Conservation (phyloP, 2,113 vertebrate species). For the Vombatus ursinus region DNA sequence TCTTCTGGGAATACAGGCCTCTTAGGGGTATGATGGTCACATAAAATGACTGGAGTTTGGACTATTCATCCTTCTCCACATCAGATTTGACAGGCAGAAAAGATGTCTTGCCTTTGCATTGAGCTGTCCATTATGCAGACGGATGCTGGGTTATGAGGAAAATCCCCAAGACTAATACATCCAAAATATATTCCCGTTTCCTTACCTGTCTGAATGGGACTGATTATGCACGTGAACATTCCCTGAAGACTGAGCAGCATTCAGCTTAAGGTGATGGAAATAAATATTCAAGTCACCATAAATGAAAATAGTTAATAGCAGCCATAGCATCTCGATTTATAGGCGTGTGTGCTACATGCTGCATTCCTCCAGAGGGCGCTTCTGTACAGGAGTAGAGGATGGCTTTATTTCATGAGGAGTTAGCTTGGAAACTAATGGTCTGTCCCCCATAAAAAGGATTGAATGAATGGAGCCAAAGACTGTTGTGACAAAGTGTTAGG, state of each 20-base stretch:
- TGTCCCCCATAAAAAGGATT: constrained; percentile 66
- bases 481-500: background rate
- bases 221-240: constrained; percentile 54
- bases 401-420: constrained; percentile 76
- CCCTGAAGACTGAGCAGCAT: constrained; percentile 34
- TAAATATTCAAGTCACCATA: constrained; percentile 65
- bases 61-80: background rate
- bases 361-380: constrained; percentile 63
- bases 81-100: background rate
- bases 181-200: constrained; percentile 49
- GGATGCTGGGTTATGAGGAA: background rate
- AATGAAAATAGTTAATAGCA: constrained; percentile 74
- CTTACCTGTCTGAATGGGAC: constrained; percentile 19
- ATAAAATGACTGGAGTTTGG: background rate
- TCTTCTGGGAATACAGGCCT: background rate
- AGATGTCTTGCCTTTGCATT: background rate
- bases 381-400: constrained; percentile 25
- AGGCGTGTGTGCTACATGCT: constrained; percentile 49
- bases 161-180: background rate
- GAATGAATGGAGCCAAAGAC: constrained; percentile 5
- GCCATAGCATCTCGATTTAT: constrained; percentile 53
- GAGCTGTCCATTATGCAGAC: background rate
- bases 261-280: constrained; percentile 70
- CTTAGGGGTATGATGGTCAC: background rate
- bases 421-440: constrained; percentile 73